Evolutionary conservation across 2,797 vertebrate species (phyloP).

Genomic region (Muscicapa comitata): DNA sequence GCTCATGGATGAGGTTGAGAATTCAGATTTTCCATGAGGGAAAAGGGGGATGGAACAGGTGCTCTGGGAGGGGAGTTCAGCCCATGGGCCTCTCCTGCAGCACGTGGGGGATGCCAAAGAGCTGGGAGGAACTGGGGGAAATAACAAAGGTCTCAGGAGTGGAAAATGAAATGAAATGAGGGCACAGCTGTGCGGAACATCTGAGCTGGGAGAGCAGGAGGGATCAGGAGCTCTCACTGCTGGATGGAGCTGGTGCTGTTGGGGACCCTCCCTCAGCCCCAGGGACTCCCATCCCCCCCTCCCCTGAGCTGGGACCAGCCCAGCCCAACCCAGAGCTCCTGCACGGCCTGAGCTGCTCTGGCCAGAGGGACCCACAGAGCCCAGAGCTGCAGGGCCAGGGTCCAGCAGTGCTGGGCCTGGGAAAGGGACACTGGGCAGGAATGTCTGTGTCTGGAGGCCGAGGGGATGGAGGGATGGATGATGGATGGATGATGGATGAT

Average conservation of each 20-base stretch:
- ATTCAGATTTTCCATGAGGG: background rate
- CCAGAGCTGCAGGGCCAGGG: no score
- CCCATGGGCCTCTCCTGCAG: background rate
- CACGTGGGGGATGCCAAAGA: background rate
- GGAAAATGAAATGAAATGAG: background rate
- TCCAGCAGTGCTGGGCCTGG: no score
- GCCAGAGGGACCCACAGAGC: no score
- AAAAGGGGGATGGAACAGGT: background rate
- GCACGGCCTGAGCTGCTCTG: no score
- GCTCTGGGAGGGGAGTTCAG: background rate
- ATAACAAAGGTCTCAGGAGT: background rate
- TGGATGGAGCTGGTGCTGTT: background rate
- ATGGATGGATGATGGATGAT: no score
- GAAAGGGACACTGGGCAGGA: no score
- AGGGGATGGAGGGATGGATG: no score
- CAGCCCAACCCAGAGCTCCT: no score
- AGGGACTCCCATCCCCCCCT: no score
- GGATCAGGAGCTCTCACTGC: background rate
- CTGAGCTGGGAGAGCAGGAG: background rate
- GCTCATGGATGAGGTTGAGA: background rate
- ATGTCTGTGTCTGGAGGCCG: no score
- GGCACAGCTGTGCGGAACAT: background rate
- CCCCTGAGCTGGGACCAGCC: no score
- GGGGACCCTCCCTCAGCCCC: no score
- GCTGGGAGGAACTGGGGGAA: background rate